A percentile compares a stretch with the other conserved stretches of the same genome.
phyloP scores from a whole-genome alignment of 2,888 invertebrate genomes.

The Andrena bucephala region DNA sequence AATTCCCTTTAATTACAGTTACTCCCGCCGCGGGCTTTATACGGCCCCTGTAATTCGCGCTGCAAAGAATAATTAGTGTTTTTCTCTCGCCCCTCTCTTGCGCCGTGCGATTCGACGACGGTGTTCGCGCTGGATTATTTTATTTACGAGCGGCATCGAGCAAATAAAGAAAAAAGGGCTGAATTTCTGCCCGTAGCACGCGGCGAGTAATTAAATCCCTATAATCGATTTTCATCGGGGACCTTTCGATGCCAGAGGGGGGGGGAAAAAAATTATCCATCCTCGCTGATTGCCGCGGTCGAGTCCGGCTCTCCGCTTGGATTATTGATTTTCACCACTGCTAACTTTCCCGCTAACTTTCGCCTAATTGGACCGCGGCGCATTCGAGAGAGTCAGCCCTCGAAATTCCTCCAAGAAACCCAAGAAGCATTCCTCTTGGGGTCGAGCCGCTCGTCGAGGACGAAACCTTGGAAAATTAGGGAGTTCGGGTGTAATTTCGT shows the following conservation, averaged over 20 bases:
- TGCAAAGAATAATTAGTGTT: slow-evolving; percentile 23
- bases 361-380: slow-evolving; percentile 6
- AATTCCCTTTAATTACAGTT: slow-evolving; percentile 20
- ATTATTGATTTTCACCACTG: slow-evolving; percentile 1
- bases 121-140: slow-evolving; percentile 6
- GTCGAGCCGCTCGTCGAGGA: background rate
- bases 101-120: background rate
- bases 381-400: background rate
- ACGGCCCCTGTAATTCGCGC: background rate
- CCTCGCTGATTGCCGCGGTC: background rate
- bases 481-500: background rate
- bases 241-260: background rate
- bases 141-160: slow-evolving; percentile 14
- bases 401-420: background rate
- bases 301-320: background rate
- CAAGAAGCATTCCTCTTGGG: slow-evolving; percentile 3
- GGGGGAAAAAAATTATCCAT: background rate
- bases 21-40: background rate
- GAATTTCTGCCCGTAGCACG: background rate
- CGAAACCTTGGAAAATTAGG: background rate
- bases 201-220: slow-evolving; percentile 11
- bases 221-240: slow-evolving; percentile 24
- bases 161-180: background rate
- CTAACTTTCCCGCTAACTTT: slow-evolving; percentile 7
- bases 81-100: background rate